Base-by-base conservation (phyloP, 2,888 invertebrate species). In the Eubasilissa splendida region DNA sequence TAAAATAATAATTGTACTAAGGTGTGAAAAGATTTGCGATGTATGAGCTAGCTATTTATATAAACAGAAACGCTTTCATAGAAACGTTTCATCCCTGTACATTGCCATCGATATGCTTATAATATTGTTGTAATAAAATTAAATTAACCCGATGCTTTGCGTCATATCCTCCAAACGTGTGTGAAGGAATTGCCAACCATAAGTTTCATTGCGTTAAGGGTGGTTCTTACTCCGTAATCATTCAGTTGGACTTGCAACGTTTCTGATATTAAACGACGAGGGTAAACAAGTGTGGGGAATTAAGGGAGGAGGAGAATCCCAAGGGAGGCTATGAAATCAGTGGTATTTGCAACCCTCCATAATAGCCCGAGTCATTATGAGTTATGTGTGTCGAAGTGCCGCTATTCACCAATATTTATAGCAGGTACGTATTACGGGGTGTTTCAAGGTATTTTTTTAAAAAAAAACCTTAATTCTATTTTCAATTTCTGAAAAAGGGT, bases 241-340 rank as follows among this genome's bases (percentile, higher is more conserved):
- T 60, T 52, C 14, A 33, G 31, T 11, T 77, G 4, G 66, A 68
- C 68, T 77, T 77, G 56, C 10, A 56, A 70, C 76, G 53, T 76
- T 80, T 80, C 52, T 50, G 50, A 11, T 70, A 31, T 59, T 22
- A 33, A 31, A 42, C 33, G 22, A 33, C 52, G 9, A 56, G 54
- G 76, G 65, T 77, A 33, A 53, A 54, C 59, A 56, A 59, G 75
- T 68, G 82, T 68, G 68, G 33, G 88, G 86, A 89, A 90, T 89
- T 89, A 88, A 88, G 88, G 88, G 89, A 86, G 88, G 87, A 83
- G 89, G 89, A 88, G 87, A 88, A 87, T 92, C 91, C 91, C 88
- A 86, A 87, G 92, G 89, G 91, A 90, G 90, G 89, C 89, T 90
- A 91, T 90, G 90, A 91, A 92, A 91, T 92, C 93, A 92, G 90